Evolutionary conservation across 2,797 vertebrate species (phyloP), one percentile per base, ranked within the genome.

Genomic region (Ceyx erithaca): DNA sequence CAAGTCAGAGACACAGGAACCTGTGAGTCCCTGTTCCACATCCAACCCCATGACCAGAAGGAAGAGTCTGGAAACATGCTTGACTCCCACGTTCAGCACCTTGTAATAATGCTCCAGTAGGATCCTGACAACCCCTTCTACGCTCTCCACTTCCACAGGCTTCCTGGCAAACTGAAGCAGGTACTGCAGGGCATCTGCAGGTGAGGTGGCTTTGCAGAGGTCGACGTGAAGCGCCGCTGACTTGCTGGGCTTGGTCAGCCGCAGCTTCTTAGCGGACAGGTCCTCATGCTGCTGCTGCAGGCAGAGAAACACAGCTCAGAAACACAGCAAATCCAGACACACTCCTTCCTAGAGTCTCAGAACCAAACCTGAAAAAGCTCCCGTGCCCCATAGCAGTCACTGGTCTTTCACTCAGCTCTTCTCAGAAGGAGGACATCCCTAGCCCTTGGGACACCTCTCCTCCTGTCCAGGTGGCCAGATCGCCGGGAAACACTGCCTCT

Each of bases 61-160:
- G 21, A 73, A 4, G 12, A 46, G 11, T 43, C 25, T 19, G 25
- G 55, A 67, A 67, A 49, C 6, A 21, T 0, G 0, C 5, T 6
- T 16, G 12, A 6, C 25, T 66, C 31, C 28, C 45, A 31, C 22
- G 22, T 55, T 48, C 49, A 69, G 58, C 80, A 99, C 99, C 98
- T 99, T 99, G 87, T 99, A 99, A 95, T 99, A 99, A 90, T 99
- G 99, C 94, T 99, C 99, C 92, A 99, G 94, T 63, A 99, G 98
- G 96, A 99, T 99, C 62, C 99, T 96, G 80, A 99, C 97, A 13
- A 99, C 99, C 0, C 99, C 99, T 88, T 99, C 99, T 85, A 99
- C 99, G 0, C 99, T 99, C 95, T 99, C 99, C 5, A 98, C 98
- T 96, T 99, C 99, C 26, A 99, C 99, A 0, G 99, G 98, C 78